Evolutionary conservation across 2,888 invertebrate genomes (phyloP).

Genomic region (Girardia tigrina): DNA sequence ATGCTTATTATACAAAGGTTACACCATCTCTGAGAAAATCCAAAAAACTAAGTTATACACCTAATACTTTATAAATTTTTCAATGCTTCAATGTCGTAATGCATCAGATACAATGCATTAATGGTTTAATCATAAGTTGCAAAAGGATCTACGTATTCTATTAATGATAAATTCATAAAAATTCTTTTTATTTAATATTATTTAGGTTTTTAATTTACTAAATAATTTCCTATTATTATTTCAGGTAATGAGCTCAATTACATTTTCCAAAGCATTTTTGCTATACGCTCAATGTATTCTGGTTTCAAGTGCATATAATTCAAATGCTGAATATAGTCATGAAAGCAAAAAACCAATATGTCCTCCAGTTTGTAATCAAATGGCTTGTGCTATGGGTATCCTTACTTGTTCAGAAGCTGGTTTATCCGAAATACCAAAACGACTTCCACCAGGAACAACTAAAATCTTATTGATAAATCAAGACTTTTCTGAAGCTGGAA

Average conservation of each 20-base stretch:
- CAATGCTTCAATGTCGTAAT: too few species aligned
- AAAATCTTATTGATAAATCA: constrained; percentile 5
- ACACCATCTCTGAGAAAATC: too few species aligned
- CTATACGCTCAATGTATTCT: constrained; percentile 9
- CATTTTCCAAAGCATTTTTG: background rate
- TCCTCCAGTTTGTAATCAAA: background rate
- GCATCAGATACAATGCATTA: too few species aligned
- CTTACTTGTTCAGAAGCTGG: background rate
- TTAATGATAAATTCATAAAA: background rate
- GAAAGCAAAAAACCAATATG: background rate
- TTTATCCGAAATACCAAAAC: background rate
- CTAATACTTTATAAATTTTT: too few species aligned
- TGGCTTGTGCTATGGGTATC: background rate
- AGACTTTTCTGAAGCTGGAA: constrained; percentile 6
- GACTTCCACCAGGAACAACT: background rate
- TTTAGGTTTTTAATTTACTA: background rate
- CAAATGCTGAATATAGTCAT: background rate
- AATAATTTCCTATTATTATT: background rate
- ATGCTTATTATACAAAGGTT: too few species aligned
- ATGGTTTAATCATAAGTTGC: too few species aligned
- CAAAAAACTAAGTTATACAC: too few species aligned
- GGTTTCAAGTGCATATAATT: background rate
- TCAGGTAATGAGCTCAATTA: background rate
- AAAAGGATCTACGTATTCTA: too few species aligned
- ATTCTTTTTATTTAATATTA: background rate